Base-by-base conservation (phyloP, 2,888 invertebrate species). In the Ectemnius cavifrons region DNA sequence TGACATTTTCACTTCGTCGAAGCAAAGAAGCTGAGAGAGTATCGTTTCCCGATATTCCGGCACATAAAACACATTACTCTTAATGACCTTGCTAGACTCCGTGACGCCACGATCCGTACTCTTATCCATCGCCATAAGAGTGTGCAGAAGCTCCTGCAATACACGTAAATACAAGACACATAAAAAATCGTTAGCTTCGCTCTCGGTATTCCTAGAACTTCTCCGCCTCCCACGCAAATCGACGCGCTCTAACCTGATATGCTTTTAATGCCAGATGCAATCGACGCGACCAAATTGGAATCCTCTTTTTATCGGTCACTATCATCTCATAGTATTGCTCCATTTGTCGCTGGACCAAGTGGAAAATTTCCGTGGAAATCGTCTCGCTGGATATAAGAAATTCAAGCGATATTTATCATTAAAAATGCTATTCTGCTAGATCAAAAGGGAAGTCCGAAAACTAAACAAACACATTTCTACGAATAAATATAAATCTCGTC, bases 11-110 rank as follows among this genome's bases (percentile, higher is more conserved):
- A 94, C 92, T 87, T 97, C 96, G 88, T 98, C 95, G 91, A 95
- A 99, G 86, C 94, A 94, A 80, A 96, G 92, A 85, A 98, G 92
- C 80, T 97, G 94, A 64, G 94, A 93, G 70, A 97, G 92, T 86
- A 97, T 94, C 82, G 97, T 94, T 91, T 99, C 99, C 78, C 99
- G 93, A 91, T 98, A 98, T 91, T 99, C 99, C 84, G 96, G 92
- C 60, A 98, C 95, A 91, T 99, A 99, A 91, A 99, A 97, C 80
- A 97, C 94, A 91, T 97, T 97, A 91, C 96, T 96, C 91, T 98
- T 96, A 81, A 99, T 94, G 85, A 97, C 95, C 92, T 95, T 95
- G 56, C 97, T 95, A 16, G 97, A 95, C 67, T 96, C 95, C 80
- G 93, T 93, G 0, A 98, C 95, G 27, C 93, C 92, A 49, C 92